These are phyloP conservation scores for Pseudochirops cupreus DNA, from an alignment of 2,797 vertebrate genomes.

Conservation along the genomic window DNA sequence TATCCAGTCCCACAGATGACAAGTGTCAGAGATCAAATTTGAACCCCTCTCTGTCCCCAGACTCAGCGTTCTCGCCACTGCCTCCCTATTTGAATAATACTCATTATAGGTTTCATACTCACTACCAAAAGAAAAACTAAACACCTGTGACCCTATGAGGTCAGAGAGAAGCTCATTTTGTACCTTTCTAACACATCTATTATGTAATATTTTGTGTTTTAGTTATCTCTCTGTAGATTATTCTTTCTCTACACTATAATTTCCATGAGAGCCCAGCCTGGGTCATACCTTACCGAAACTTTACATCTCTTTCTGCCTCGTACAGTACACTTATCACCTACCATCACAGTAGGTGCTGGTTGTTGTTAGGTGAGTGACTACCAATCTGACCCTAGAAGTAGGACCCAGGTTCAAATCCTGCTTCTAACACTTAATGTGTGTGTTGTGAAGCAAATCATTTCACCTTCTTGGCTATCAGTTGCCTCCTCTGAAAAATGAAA, in stretches of 20 bases:
- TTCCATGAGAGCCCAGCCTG: neutral
- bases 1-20: neutral
- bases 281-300: neutral
- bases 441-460: neutral
- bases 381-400: neutral
- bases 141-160: neutral
- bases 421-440: neutral
- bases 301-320: neutral
- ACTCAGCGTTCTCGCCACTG: neutral
- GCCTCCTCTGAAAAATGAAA: neutral
- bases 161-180: neutral
- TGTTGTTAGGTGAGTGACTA: neutral
- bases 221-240: too few species aligned
- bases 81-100: neutral
- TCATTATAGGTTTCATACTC: neutral
- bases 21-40: neutral
- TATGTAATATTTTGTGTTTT: too few species aligned
- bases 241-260: neutral
- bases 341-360: neutral
- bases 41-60: neutral
- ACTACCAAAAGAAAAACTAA: neutral
- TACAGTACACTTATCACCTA: neutral
- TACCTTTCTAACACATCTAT: too few species aligned
- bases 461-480: neutral
- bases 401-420: neutral